Conservation (phyloP, 2,888 invertebrate genomes). For the Agrotis segetum region DNA sequence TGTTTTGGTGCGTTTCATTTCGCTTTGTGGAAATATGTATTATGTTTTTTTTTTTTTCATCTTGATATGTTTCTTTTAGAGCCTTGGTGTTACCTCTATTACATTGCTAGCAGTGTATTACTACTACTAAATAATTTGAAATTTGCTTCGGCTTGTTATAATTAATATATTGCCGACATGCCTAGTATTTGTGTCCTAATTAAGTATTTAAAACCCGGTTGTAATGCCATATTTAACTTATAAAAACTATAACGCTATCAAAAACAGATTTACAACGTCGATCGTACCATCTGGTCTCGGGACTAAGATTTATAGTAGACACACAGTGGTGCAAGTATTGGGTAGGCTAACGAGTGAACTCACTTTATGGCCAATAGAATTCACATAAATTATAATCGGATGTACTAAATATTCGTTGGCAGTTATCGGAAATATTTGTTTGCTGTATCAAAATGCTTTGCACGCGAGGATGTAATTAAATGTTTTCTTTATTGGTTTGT, state of each 20-base stretch:
- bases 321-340: slow-evolving; percentile 43
- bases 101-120: background rate
- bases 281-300: slow-evolving; percentile 60
- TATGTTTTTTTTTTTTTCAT: background rate
- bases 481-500: slow-evolving; percentile 52
- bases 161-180: background rate
- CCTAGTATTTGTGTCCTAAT: background rate
- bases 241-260: slow-evolving; percentile 36
- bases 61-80: background rate
- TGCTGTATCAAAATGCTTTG: slow-evolving; percentile 29
- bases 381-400: slow-evolving; percentile 53
- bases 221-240: slow-evolving; percentile 22
- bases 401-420: slow-evolving; percentile 50
- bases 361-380: slow-evolving; percentile 43
- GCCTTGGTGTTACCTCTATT: background rate
- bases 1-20: background rate
- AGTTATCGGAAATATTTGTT: slow-evolving; percentile 38
- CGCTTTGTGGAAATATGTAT: background rate
- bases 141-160: background rate
- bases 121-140: too few relatives aligned
- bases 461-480: slow-evolving; percentile 59
- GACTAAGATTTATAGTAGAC: slow-evolving; percentile 49
- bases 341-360: slow-evolving; percentile 36
- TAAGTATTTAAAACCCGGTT: slow-evolving; percentile 18
- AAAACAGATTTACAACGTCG: slow-evolving; percentile 46